Evolutionary conservation across 2,113 vertebrate species (phyloP).

Genomic region (Equus quagga): DNA sequence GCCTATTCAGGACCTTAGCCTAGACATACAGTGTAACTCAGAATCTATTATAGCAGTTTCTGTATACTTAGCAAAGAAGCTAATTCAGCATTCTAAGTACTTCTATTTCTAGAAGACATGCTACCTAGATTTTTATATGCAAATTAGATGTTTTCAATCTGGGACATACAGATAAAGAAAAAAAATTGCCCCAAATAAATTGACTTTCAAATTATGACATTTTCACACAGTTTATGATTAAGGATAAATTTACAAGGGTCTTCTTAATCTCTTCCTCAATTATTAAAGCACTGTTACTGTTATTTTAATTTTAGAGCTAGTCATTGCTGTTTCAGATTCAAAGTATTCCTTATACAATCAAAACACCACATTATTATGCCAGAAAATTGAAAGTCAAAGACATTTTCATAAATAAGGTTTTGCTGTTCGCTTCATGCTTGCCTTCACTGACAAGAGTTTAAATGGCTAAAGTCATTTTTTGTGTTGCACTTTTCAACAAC

Average conservation of each 20-base stretch:
- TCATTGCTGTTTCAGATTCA: conserved; percentile 39
- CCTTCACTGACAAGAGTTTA: background rate
- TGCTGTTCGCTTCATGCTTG: background rate
- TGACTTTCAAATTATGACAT: conserved; percentile 62
- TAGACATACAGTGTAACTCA: conserved; percentile 73
- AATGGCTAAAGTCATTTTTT: background rate
- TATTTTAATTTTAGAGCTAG: conserved; percentile 51
- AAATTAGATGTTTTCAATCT: conserved; percentile 68
- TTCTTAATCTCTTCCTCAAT: conserved; percentile 56
- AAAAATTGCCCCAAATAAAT: conserved; percentile 60
- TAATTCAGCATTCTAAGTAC: conserved; percentile 74
- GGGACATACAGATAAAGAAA: conserved; percentile 34
- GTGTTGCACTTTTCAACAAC: conserved; percentile 2
- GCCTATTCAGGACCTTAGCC: conserved; percentile 72
- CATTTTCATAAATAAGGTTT: conserved; percentile 46
- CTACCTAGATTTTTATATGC: conserved; percentile 71
- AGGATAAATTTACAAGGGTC: conserved; percentile 47
- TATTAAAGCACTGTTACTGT: conserved; percentile 33
- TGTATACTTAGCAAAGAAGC: conserved; percentile 64
- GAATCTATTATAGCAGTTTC: conserved; percentile 76
- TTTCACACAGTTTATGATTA: conserved; percentile 48
- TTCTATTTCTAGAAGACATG: conserved; percentile 56
- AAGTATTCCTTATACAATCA: conserved; percentile 44
- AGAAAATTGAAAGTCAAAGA: conserved; percentile 49
- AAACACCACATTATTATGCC: conserved; percentile 30